A percentile compares a stretch with the other conserved stretches of the same genome.
Evolutionary conservation across 2,888 invertebrate genomes (phyloP).

Genomic region (Bellardia bayeri): DNA sequence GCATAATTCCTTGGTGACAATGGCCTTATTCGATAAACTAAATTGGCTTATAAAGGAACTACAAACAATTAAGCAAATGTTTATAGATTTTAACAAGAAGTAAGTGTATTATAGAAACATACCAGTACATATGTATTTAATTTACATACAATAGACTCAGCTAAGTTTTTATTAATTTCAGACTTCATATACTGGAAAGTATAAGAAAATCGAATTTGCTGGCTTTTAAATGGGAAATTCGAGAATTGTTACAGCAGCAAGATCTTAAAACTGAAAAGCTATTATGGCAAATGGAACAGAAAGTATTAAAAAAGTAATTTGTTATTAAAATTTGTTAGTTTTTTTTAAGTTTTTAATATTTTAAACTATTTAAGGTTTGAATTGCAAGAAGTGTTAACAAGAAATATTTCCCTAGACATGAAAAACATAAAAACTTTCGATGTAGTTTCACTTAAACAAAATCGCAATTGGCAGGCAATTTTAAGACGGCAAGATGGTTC

Average conservation of each 20-base stretch:
- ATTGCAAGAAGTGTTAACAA: neutral
- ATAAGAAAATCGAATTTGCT: neutral
- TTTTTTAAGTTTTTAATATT: neutral
- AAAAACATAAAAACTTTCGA: neutral
- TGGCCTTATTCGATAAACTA: conserved; percentile 7
- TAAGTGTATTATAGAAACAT: neutral
- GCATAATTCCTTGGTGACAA: neutral
- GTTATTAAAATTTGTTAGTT: neutral
- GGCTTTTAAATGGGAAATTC: conserved; percentile 3
- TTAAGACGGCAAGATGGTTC: conserved; percentile 47
- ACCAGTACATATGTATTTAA: neutral
- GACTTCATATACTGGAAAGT: neutral
- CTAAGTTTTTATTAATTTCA: neutral
- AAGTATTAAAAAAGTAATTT: neutral
- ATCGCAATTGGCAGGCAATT: conserved; percentile 33
- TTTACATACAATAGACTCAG: neutral
- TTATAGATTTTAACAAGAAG: neutral
- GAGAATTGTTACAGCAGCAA: neutral
- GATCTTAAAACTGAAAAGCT: conserved; percentile 4
- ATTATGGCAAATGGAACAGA: neutral
- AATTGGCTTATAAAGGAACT: conserved; percentile 11
- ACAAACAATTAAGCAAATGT: neutral
- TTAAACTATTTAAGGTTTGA: neutral
- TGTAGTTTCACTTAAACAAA: neutral
- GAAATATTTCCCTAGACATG: neutral